phyloP scores from a whole-genome alignment of 1,140 invertebrate genomes.

The Lerema accius region DNA sequence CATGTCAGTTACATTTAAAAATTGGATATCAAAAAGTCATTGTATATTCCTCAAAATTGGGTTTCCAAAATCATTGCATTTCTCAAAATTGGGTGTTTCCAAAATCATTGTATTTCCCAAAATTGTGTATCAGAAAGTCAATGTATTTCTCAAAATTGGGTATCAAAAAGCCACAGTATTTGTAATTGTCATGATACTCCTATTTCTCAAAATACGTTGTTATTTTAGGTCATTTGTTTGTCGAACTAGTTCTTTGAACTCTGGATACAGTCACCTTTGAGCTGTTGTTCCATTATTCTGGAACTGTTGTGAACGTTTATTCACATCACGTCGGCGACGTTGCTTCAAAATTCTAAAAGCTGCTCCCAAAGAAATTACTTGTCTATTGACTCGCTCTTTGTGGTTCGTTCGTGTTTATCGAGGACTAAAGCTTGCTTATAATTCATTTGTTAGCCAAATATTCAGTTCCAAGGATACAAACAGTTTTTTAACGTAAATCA shows the following conservation, averaged over 20 bases:
- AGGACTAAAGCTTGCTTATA: not conserved
- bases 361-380: not conserved
- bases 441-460: not conserved
- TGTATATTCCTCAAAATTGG: no score
- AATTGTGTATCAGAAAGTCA: no score
- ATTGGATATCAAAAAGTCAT: no score
- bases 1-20: no score
- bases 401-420: not conserved
- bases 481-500: no score
- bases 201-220: no score
- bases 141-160: no score
- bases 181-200: no score
- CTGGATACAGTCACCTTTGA: not conserved
- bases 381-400: not conserved
- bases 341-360: not conserved
- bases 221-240: not conserved
- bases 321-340: not conserved
- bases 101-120: no score
- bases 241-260: not conserved
- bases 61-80: no score
- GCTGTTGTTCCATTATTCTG: not conserved
- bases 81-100: no score
- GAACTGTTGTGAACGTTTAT: not conserved
- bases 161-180: no score
- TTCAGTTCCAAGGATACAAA: not conserved